Conservation (phyloP, 2,113 vertebrate species). For the Misgurnus mizolepis region DNA sequence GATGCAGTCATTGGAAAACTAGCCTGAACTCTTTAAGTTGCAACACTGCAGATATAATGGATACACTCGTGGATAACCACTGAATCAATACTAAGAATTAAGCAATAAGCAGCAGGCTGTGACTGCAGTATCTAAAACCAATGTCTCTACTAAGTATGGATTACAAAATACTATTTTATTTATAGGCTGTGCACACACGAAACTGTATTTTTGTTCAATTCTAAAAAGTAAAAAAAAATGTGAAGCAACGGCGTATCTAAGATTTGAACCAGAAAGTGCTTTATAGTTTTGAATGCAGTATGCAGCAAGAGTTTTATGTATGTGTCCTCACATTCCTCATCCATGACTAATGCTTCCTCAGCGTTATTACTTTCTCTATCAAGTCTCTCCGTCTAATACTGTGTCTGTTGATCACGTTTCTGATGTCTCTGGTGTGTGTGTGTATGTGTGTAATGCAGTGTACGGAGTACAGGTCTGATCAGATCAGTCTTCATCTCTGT, state of each 20-base stretch:
- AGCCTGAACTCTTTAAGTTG: constrained; percentile 10
- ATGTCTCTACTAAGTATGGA: background rate
- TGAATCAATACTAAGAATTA: background rate
- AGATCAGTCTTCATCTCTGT: background rate
- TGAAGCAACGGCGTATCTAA: too few species aligned
- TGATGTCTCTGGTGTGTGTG: background rate
- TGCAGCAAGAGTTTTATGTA: background rate
- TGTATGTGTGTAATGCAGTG: constrained; percentile 15
- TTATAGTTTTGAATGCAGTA: too few species aligned
- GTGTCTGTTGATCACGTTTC: background rate
- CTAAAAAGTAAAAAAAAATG: too few species aligned
- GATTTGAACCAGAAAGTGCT: too few species aligned
- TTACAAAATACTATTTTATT: background rate
- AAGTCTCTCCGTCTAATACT: background rate
- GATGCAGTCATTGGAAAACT: background rate
- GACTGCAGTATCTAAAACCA: background rate
- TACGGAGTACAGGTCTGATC: constrained; percentile 29
- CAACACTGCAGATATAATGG: constrained; percentile 1
- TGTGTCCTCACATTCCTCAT: background rate
- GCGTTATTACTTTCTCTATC: background rate
- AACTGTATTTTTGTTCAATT: too few species aligned
- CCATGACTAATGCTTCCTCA: background rate
- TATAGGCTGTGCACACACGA: too few species aligned
- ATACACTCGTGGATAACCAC: background rate
- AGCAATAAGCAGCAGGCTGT: background rate